These are phyloP conservation scores for Chlorops oryzae DNA, from an alignment of 1,140 invertebrate genomes.

Conservation along the genomic window DNA sequence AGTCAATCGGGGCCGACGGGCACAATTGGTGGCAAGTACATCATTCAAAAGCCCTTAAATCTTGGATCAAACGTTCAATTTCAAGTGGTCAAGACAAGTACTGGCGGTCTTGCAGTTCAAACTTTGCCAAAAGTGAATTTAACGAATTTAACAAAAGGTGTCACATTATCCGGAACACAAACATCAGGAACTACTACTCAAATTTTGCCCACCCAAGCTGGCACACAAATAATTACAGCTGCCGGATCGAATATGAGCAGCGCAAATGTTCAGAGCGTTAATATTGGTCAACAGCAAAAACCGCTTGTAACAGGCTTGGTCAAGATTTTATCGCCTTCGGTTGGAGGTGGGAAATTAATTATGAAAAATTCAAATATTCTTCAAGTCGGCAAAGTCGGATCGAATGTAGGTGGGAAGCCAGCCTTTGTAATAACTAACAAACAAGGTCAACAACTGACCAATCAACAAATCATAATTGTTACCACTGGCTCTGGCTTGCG, in stretches of 20 bases:
- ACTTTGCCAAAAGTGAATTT: conserved; percentile 43
- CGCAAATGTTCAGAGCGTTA: too few relatives aligned
- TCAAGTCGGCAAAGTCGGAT: conserved; percentile 54
- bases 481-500: conserved; percentile 60
- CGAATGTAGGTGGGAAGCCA: conserved; percentile 38
- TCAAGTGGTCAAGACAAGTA: conserved; percentile 43
- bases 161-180: too few relatives aligned
- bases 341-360: conserved; percentile 55
- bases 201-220: too few relatives aligned
- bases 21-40: conserved; percentile 39
- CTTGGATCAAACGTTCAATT: conserved; percentile 39
- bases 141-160: conserved; percentile 34
- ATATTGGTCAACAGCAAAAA: conserved; percentile 35
- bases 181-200: conserved; percentile 21
- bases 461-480: conserved; percentile 66
- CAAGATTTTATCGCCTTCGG: conserved; percentile 35
- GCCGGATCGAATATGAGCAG: background rate
- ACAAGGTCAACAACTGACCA: conserved; percentile 49
- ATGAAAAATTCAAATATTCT: conserved; percentile 66
- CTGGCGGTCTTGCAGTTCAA: conserved; percentile 37
- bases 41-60: conserved; percentile 41
- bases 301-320: conserved; percentile 35
- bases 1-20: too few relatives aligned
- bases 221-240: conserved; percentile 58
- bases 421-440: conserved; percentile 47